A percentile compares a stretch with the other conserved stretches of the same genome.
These are phyloP conservation scores for Barnardius zonarius DNA, from an alignment of 2,113 vertebrate species.

Conservation along the genomic window DNA sequence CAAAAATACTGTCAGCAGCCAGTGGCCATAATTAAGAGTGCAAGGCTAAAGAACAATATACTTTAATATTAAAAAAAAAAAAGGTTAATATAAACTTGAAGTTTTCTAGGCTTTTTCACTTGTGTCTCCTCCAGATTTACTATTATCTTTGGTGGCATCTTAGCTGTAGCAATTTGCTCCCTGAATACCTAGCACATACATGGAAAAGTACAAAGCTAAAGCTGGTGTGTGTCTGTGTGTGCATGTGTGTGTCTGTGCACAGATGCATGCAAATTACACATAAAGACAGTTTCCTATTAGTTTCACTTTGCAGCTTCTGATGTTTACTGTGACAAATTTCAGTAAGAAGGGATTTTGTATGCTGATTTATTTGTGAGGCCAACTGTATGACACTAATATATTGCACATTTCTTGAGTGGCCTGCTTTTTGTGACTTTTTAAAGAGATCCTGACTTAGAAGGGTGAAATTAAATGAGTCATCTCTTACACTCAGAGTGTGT, in stretches of 20 bases:
- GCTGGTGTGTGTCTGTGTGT: neutral
- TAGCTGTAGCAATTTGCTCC: neutral
- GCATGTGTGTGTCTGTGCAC: neutral
- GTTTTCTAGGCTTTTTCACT: neutral
- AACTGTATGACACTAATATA: neutral
- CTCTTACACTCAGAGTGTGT: neutral
- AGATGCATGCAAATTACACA: neutral
- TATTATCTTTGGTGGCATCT: neutral
- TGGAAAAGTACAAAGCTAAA: neutral
- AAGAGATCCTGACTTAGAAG: neutral
- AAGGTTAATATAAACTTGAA: neutral
- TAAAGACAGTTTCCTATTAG: neutral
- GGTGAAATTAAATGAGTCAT: neutral
- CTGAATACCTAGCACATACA: neutral
- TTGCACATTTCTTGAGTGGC: neutral
- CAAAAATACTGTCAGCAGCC: neutral
- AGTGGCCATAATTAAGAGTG: neutral
- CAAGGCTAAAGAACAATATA: neutral
- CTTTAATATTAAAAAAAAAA: neutral
- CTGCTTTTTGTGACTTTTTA: conserved; percentile 1
- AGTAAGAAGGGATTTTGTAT: conserved; percentile 26
- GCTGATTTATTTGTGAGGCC: conserved; percentile 41
- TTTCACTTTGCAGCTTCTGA: conserved; percentile 42
- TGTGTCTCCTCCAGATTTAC: neutral
- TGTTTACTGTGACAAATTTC: conserved; percentile 49